Base-by-base conservation (phyloP, 2,113 vertebrate genomes). In the Leptobrachium leishanense region DNA sequence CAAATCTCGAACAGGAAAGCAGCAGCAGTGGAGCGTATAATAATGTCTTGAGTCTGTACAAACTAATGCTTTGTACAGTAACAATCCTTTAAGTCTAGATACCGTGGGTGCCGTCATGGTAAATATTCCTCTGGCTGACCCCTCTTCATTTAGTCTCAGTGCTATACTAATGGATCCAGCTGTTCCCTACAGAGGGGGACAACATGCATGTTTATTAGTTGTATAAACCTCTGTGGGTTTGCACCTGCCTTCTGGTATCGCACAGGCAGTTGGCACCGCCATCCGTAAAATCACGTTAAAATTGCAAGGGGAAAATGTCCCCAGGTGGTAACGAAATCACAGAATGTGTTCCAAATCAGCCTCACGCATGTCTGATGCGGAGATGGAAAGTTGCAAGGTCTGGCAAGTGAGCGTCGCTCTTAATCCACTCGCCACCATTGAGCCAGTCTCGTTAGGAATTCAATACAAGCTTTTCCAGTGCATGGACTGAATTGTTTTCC, bases 121-220 rank as follows among this genome's bases (percentile, higher is more conserved):
- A 43, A 74, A 74, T 70, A 68, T 81, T 74, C 78, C 78, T 81
- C 43, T 81, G 78, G 78, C 78, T 81, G 78, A 81, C 72, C 72
- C 72, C 55, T 68, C 53, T n/a, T 64, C 72, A 62, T 81, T 81
- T 81, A 62, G 78, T 81, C 65, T 81, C 78, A 74, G 53, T 81
- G 72, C 71, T 68, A 50, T 46, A 80, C 40, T 80, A 81, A 68
- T 68, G n/a, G 65, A 74, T 62, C 77, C 78, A 81, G 78, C 78
- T 81, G 78, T 81, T 81, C 72, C 64, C 43, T 62, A 68, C 72
- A 81, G 64, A 80, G 66, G 9, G 65, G 66, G 78, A 81, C 78
- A 81, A 74, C 71, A 68, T 68, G 65, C 64, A 81, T 68, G 78
- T 74, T 74, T 80, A 73, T 74, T 80, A 67, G 71, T 79, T 73